Base-by-base conservation (phyloP, 2,888 invertebrate genomes). In the Dastarcus helophoroides region DNA sequence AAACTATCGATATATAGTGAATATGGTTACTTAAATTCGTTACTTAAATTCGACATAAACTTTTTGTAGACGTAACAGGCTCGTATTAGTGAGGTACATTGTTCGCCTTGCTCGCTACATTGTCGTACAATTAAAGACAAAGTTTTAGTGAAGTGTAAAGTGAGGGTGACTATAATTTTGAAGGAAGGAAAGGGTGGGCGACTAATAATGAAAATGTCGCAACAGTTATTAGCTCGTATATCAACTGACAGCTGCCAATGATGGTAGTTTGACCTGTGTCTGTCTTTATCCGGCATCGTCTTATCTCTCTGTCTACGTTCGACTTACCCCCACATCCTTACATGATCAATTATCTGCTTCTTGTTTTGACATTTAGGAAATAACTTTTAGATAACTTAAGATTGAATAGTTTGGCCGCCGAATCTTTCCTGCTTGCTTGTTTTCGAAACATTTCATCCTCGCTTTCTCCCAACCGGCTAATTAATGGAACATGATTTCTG, bases 221-320 rank as follows among this genome's bases (percentile, higher is more conserved):
- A 43, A 50, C 42, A 48, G 58, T 59, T 60, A 60, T 60, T 60
- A 60, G 57, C 53, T 60, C 60, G 60, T 63, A 62, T 61, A 62
- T 63, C 62, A 62, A 54, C 48, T 56, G 58, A 60, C 60, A 59
- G 61, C 61, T 63, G 63, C 58, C 59, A 57, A 54, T 63, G 63
- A 63, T 62, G 60, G 58, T 53, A 55, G 48, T 44, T 47, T n/a
- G 47, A 47, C 43, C 45, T 40, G 38, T 39, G 50, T 49, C 47
- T 50, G 49, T 52, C 54, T 32, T 17, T 12, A 27, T 32, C 22
- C 19, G 21, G 24, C 14, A 15, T 31, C 12, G 19, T 25, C 9
- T n/a, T n/a, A n/a, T n/a, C n/a, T n/a, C n/a, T n/a, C 38, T 32
- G 37, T 37, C 36, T 41, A 14, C 7, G 11, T 22, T 8, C 27